phyloP scores from a whole-genome alignment of 2,797 vertebrate genomes.

The Acanthopagrus latus region DNA sequence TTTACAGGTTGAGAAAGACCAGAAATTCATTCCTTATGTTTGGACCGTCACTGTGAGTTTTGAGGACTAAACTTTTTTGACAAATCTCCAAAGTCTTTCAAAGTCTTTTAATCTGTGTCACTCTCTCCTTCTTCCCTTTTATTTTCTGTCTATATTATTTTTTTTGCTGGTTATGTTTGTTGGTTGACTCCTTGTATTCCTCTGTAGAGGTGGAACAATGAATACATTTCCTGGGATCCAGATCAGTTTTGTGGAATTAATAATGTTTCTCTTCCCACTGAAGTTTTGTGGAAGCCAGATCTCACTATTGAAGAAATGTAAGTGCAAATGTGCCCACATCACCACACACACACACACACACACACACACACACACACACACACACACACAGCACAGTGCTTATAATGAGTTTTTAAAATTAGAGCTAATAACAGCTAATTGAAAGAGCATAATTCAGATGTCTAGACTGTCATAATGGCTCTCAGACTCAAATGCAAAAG shows the following conservation, averaged over 20 bases:
- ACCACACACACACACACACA: not conserved
- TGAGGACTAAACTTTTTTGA: not conserved
- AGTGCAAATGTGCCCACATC: conserved; percentile 6
- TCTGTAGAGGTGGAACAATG: conserved; percentile 73
- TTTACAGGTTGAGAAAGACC: conserved; percentile 76
- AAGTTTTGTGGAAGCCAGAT: conserved; percentile 76
- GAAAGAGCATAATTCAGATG: not conserved
- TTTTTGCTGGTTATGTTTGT: not conserved
- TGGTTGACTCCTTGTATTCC: not conserved
- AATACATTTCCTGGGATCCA: conserved; percentile 79
- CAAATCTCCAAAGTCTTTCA: not conserved
- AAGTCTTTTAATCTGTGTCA: not conserved
- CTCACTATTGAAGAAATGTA: conserved; percentile 76
- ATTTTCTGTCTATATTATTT: not conserved
- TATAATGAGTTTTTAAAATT: not conserved
- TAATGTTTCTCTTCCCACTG: conserved; percentile 67
- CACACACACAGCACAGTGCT: not conserved
- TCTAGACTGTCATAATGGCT: not conserved
- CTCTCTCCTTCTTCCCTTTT: not conserved
- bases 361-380: not conserved
- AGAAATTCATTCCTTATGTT: conserved; percentile 75
- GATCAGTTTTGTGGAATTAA: conserved; percentile 73
- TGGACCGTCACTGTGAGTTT: conserved; percentile 69
- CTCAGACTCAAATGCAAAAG: not conserved
- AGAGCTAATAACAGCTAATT: not conserved